Evolutionary conservation across 2,888 invertebrate species (phyloP).

Genomic region (Petrolisthes manimaculis): DNA sequence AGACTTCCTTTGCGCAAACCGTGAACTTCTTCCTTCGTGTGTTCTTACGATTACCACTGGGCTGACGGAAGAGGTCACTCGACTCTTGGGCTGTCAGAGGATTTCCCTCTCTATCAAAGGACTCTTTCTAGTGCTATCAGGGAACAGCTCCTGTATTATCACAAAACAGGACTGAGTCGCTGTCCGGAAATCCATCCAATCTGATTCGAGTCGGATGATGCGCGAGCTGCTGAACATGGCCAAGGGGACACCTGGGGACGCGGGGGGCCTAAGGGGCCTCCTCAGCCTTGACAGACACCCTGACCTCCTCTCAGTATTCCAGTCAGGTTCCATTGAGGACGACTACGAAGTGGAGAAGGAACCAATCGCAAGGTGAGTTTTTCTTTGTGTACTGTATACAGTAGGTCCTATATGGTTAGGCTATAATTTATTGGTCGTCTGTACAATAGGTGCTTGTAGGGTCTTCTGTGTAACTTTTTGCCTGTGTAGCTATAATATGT

Average conservation of each 20-base stretch:
- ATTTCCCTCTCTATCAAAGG: no score
- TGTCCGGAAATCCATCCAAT: not conserved
- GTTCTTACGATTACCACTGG: no score
- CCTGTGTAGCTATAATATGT: no score
- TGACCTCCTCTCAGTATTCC: slow-evolving; percentile 52
- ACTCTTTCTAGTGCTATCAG: no score
- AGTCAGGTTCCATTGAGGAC: slow-evolving; percentile 52
- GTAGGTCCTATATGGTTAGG: no score
- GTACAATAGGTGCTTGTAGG: no score
- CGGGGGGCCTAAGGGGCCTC: slow-evolving; percentile 53
- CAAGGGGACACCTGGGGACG: slow-evolving; percentile 55
- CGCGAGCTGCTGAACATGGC: slow-evolving; percentile 54
- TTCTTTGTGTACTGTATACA: not conserved
- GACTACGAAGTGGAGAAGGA: slow-evolving; percentile 64
- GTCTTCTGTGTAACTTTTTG: no score
- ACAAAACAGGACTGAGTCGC: no score
- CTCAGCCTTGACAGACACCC: slow-evolving; percentile 62
- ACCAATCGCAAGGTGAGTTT: slow-evolving; percentile 61
- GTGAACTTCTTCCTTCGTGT: not conserved
- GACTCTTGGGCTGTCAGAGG: no score
- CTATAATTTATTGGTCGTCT: no score
- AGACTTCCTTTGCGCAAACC: not conserved
- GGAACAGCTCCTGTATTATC: no score
- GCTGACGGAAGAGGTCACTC: no score
- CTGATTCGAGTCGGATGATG: slow-evolving; percentile 18